A percentile compares a stretch with the other conserved stretches of the same genome.
These are phyloP conservation scores for Portevinia maculata DNA, from an alignment of 2,888 invertebrate genomes.

Conservation along the genomic window DNA sequence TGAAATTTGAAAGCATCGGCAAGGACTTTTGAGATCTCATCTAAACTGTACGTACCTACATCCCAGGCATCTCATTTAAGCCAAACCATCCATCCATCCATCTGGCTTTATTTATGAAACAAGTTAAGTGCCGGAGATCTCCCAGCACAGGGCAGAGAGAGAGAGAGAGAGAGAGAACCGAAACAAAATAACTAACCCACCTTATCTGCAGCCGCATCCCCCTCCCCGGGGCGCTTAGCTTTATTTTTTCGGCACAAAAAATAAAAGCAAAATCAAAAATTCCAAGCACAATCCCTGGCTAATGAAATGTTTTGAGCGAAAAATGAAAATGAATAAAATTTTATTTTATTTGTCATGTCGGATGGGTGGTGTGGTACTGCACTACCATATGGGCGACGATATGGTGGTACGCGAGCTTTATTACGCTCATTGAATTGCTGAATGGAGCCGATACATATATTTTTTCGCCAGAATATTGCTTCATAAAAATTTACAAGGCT, in stretches of 20 bases:
- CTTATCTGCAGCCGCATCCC: conserved; percentile 19
- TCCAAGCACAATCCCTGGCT: conserved; percentile 74
- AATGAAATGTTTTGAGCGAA: conserved; percentile 74
- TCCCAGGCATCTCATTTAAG: conserved; percentile 48
- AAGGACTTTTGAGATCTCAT: conserved; percentile 66
- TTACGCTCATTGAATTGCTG: conserved; percentile 71
- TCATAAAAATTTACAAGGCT: conserved; percentile 74
- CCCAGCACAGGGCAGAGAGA: conserved; percentile 26
- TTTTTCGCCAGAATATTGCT: conserved; percentile 64
- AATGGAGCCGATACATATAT: conserved; percentile 57
- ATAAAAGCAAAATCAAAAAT: conserved; percentile 71
- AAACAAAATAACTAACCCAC: conserved; percentile 47
- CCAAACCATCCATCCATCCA: conserved; percentile 61
- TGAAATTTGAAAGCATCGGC: conserved; percentile 70
- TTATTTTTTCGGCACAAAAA: conserved; percentile 25
- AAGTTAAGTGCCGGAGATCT: conserved; percentile 71
- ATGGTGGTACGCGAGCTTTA: conserved; percentile 63
- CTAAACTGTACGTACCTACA: conserved; percentile 13
- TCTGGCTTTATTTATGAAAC: conserved; percentile 73
- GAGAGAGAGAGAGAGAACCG: conserved; percentile 2
- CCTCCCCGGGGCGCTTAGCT: neutral
- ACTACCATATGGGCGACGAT: neutral
- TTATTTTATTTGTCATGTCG: conserved; percentile 72
- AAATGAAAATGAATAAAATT: conserved; percentile 75
- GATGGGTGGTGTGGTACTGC: conserved; percentile 13